phyloP scores from a whole-genome alignment of 2,888 invertebrate genomes.

The Hydraecia micacea region DNA sequence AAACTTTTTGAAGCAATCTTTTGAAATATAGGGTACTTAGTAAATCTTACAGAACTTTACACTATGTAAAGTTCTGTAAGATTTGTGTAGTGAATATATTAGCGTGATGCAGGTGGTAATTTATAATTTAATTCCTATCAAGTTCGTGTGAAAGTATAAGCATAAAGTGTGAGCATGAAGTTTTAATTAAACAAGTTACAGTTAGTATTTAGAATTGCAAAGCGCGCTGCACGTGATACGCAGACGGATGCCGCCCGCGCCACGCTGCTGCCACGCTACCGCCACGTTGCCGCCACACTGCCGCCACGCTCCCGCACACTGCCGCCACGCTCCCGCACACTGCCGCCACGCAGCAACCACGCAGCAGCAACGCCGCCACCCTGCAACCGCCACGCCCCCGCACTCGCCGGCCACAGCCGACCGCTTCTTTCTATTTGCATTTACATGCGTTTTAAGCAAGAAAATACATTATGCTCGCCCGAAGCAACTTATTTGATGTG shows the following conservation, averaged over 20 bases:
- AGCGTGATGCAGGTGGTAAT: constrained; percentile 58
- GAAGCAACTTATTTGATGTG: constrained; percentile 46
- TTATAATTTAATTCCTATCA: constrained; percentile 59
- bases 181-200: constrained; percentile 74
- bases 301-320: neutral
- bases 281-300: neutral
- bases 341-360: neutral
- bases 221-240: constrained; percentile 48
- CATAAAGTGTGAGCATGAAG: constrained; percentile 59
- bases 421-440: constrained; percentile 52
- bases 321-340: neutral
- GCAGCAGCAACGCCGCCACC: neutral
- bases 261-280: neutral
- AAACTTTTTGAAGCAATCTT: constrained; percentile 39
- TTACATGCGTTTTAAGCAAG: constrained; percentile 46
- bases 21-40: constrained; percentile 32
- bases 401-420: neutral
- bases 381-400: neutral
- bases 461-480: constrained; percentile 32
- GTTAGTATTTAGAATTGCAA: constrained; percentile 69
- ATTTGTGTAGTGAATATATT: constrained; percentile 51
- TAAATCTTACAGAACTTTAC: constrained; percentile 33
- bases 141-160: constrained; percentile 60
- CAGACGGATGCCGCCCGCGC: constrained; percentile 6
- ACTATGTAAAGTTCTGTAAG: constrained; percentile 23